These are phyloP conservation scores for Calvadosia cruxmelitensis DNA, from an alignment of 30 jellyfish, hydroid and myxozoan species.

Conservation along the genomic window DNA sequence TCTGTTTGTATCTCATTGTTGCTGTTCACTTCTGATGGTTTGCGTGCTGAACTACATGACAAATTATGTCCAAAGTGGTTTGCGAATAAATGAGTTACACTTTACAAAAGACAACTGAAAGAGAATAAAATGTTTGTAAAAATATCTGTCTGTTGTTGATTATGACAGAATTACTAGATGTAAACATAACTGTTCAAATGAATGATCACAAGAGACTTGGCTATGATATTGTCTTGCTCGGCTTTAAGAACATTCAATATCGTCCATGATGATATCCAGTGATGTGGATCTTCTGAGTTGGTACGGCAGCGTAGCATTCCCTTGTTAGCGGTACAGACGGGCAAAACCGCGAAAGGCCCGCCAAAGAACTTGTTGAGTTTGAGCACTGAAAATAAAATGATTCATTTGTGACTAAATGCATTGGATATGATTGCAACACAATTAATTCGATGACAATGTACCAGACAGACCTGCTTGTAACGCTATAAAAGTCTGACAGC, in stretches of 20 bases:
- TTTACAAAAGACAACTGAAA: too few relatives aligned
- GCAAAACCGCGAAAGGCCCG: slow-evolving; percentile 55
- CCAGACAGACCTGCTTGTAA: not conserved
- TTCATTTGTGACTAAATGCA: not conserved
- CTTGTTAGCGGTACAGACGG: slow-evolving; percentile 17
- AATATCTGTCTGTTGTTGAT: too few relatives aligned
- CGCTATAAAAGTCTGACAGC: slow-evolving; percentile 17
- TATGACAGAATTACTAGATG: too few relatives aligned
- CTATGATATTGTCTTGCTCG: not conserved
- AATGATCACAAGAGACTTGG: too few relatives aligned
- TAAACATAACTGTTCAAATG: too few relatives aligned
- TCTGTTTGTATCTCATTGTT: too few relatives aligned
- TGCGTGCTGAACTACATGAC: too few relatives aligned
- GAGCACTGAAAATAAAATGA: slow-evolving; percentile 29
- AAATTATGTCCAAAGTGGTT: too few relatives aligned
- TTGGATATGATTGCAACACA: not conserved
- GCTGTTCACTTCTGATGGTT: too few relatives aligned
- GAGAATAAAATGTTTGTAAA: too few relatives aligned
- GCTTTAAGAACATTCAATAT: slow-evolving; percentile 3
- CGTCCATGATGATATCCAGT: slow-evolving; percentile 3
- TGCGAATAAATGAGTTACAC: too few relatives aligned
- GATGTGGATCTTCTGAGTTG: slow-evolving; percentile 7
- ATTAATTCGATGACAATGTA: not conserved
- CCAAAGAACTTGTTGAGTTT: slow-evolving; percentile 39
- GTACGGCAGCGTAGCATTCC: not conserved